phyloP scores from a whole-genome alignment of 2,888 invertebrate genomes.

The Pyrrhosoma nymphula region DNA sequence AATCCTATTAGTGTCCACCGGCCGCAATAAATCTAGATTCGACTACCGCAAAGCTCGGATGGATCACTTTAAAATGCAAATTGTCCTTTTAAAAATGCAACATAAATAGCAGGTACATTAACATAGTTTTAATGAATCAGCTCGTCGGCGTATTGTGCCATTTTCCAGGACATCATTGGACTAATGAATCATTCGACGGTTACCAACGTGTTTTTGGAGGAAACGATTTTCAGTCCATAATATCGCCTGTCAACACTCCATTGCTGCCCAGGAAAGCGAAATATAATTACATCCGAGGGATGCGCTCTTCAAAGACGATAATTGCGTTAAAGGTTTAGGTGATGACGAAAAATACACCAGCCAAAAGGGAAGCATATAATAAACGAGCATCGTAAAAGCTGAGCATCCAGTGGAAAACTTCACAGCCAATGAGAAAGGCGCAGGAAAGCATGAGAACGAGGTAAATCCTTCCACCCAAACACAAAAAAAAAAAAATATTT shows the following conservation, averaged over 20 bases:
- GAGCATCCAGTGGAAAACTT: not conserved
- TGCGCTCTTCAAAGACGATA: not conserved
- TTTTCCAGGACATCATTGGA: not conserved
- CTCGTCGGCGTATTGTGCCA: not conserved
- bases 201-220: not conserved
- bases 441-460: not conserved
- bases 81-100: no score
- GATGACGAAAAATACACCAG: not conserved
- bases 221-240: not conserved
- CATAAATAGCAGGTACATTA: no score
- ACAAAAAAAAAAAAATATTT: not conserved
- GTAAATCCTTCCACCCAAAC: not conserved
- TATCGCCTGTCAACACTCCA: not conserved
- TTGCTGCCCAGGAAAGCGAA: not conserved
- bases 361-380: not conserved
- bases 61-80: no score
- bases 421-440: not conserved
- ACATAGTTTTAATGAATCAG: no score
- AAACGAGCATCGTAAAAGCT: not conserved
- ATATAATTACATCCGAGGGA: not conserved
- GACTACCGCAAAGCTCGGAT: no score
- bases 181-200: not conserved
- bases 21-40: no score
- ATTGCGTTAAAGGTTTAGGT: not conserved
- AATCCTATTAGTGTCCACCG: no score